phyloP scores from a whole-genome alignment of 2,113 vertebrate species.

The Xiphorhynchus elegans region DNA sequence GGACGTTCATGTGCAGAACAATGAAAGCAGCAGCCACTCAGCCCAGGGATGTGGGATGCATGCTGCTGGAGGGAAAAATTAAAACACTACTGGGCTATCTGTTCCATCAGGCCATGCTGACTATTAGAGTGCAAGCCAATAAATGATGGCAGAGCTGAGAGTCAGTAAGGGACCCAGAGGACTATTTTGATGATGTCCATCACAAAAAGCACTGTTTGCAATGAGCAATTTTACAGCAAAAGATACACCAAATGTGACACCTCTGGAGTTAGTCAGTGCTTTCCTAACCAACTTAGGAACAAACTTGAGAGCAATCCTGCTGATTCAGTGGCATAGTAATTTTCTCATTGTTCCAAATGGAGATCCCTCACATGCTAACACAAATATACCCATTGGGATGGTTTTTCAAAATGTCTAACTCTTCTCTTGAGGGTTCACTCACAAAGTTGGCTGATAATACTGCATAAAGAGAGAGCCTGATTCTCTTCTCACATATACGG shows the following conservation, averaged over 20 bases:
- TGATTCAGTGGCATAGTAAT: neutral
- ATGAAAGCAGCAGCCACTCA: neutral
- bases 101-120: neutral
- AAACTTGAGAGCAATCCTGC: neutral
- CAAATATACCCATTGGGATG: neutral
- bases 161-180: neutral
- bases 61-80: neutral
- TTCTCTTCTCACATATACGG: neutral
- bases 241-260: neutral
- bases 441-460: neutral
- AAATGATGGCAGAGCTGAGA: neutral
- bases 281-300: neutral
- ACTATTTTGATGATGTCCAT: neutral
- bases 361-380: neutral
- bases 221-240: neutral
- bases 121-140: neutral
- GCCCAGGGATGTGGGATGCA: neutral
- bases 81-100: neutral
- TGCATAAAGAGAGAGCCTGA: neutral
- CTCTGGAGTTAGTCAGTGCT: constrained; percentile 20
- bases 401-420: neutral
- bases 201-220: neutral
- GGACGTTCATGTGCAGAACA: rapidly evolving
- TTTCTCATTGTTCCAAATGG: neutral
- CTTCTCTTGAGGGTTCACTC: neutral